Base-by-base conservation (phyloP, 2,797 vertebrate species). In the Crotalus adamanteus region DNA sequence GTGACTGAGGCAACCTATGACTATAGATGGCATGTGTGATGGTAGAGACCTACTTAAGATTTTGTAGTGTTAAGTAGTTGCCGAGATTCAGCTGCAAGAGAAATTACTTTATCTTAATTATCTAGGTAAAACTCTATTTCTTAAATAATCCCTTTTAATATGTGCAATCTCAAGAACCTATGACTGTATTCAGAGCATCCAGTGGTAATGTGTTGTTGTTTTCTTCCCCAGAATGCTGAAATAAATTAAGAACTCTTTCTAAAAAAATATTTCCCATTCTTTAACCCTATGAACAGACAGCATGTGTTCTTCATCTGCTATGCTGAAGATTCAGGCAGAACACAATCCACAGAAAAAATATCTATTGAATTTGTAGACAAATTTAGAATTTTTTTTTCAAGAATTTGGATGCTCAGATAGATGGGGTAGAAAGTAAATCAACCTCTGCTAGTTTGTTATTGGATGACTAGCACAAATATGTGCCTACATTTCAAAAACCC, bases 1-100 rank as follows among this genome's bases (percentile, higher is more conserved):
- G 18, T 61, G 57, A 55, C 12, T 63, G 42, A 60, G 61, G 59
- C 63, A 86, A 26, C 55, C 4, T 51, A 14, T 78, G 51, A 26
- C 0, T 28, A 11, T 31, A 37, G 12, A 13, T 42, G 20, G 26
- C 11, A 3, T 14, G 90, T 0, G 1, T 0, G 55, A 3, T n/a
- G 86, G 11, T 4, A 14, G 31, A 56, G 22, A 22, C 20, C 2
- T n/a, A 18, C 6, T 47, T 51, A 92, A 85, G 14, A 20, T 37
- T 28, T 86, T 63, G 20, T 28, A n/a, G 28, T 59, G 11, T 57
- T 57, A 51, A 7, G 18, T 85, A 37, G 31, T 37, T 60, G 65
- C 1, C 4, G 22, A 47, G 53, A 53, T 25, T 55, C 20, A n/a
- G 14, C 69, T 92, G 26, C 9, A 22, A n/a, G 16, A 9, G 18